Percentiles rank a stretch among this genome's conserved stretches.
phyloP scores from a whole-genome alignment of 2,797 vertebrate species.

The Vespertilio murinus region DNA sequence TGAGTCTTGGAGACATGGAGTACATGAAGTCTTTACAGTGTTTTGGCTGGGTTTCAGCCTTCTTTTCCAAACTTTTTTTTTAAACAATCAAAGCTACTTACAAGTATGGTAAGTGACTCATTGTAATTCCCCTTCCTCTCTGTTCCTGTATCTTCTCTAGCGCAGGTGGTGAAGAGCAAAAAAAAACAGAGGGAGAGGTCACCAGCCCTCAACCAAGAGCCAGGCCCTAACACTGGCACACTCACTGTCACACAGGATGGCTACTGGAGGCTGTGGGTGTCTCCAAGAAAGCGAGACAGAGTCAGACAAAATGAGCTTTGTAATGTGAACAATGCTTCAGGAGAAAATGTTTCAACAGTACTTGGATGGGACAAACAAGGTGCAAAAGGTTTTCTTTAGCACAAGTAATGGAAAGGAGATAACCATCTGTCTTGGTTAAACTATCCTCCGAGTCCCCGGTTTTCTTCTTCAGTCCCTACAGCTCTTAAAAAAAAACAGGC shows the following conservation, averaged over 20 bases:
- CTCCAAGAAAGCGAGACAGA: not conserved
- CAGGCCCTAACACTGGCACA: not conserved
- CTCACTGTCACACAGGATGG: not conserved
- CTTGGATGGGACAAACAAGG: not conserved
- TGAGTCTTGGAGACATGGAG: not conserved
- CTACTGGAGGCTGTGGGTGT: not conserved
- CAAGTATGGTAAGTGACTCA: not conserved
- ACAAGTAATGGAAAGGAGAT: not conserved
- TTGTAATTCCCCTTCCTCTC: not conserved
- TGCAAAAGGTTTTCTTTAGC: not conserved
- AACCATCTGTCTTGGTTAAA: not conserved
- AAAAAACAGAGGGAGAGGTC: not conserved
- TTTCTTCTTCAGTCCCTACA: not conserved
- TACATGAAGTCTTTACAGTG: not conserved
- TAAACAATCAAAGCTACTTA: conserved; percentile 10
- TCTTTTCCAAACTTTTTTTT: not conserved
- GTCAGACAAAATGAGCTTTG: not conserved
- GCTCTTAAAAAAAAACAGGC: not conserved
- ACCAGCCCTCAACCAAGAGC: not conserved
- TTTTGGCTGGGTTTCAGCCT: conserved; percentile 26
- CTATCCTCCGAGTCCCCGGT: not conserved
- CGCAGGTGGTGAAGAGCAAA: not conserved
- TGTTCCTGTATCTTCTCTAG: not conserved
- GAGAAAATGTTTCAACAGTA: not conserved
- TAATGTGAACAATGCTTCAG: not conserved